Percentiles rank a stretch among this genome's conserved stretches.
phyloP scores from a whole-genome alignment of 1,140 invertebrate species.

The Cherax quadricarinatus region DNA sequence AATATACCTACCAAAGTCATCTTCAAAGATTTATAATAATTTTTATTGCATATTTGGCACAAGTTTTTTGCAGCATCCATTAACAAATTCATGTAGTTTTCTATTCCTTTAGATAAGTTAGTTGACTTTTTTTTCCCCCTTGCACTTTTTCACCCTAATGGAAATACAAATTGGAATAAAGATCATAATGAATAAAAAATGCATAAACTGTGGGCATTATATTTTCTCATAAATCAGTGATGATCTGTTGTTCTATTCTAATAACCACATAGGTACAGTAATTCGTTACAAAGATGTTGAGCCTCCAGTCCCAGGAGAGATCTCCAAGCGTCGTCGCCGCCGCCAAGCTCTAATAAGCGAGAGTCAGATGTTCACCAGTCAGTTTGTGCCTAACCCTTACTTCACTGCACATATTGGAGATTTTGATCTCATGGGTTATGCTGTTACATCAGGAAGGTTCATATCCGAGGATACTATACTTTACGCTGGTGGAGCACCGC shows the following conservation, averaged over 20 bases:
- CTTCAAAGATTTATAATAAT: no score
- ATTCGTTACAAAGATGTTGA: slow-evolving; percentile 16
- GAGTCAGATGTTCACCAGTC: not conserved
- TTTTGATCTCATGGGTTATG: slow-evolving; percentile 75
- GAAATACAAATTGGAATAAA: no score
- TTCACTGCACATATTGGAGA: slow-evolving; percentile 58
- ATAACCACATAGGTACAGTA: slow-evolving; percentile 29
- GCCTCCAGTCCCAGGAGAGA: not conserved
- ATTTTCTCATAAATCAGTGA: not conserved
- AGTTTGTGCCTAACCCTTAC: slow-evolving; percentile 71
- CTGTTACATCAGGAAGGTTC: slow-evolving; percentile 80
- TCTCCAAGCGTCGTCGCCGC: not conserved
- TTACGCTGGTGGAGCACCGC: slow-evolving; percentile 80
- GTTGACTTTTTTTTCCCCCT: no score
- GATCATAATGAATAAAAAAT: no score
- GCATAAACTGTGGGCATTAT: no score
- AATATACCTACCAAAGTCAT: no score
- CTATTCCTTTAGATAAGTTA: no score
- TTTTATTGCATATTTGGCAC: no score
- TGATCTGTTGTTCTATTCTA: not conserved
- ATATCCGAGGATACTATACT: slow-evolving; percentile 76
- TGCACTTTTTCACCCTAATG: no score
- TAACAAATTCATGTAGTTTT: no score
- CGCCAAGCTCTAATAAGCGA: not conserved
- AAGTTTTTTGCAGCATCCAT: no score